Evolutionary conservation across 1,140 invertebrate species (phyloP).

Genomic region (Ganaspis sp.): DNA sequence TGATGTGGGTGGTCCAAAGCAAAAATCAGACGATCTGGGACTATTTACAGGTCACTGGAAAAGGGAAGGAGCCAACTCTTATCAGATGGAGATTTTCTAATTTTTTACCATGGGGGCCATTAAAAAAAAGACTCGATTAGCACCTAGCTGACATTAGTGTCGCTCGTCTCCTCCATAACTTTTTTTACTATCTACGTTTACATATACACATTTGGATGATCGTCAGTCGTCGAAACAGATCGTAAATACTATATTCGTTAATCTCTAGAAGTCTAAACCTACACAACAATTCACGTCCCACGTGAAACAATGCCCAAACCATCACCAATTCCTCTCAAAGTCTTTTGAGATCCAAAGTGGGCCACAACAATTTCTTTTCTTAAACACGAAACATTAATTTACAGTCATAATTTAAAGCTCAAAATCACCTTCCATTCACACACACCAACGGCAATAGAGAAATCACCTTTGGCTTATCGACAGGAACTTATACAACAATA

Average conservation of each 20-base stretch:
- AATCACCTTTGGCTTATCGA: not conserved
- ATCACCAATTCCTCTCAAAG: not conserved
- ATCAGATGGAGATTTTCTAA: constrained; percentile 69
- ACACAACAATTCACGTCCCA: constrained; percentile 27
- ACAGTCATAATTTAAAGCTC: constrained; percentile 8
- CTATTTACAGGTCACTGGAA: constrained; percentile 64
- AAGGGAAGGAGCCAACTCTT: constrained; percentile 51
- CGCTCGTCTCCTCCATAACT: constrained; percentile 1
- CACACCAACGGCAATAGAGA: not conserved
- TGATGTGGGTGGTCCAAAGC: constrained; percentile 58
- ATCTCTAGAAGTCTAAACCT: not conserved
- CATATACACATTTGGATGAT: constrained; percentile 18
- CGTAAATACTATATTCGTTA: not conserved
- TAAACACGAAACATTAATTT: not conserved
- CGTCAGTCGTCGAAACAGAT: constrained; percentile 11
- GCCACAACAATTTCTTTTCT: constrained; percentile 8
- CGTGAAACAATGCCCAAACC: constrained; percentile 15
- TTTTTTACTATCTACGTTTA: constrained; percentile 6
- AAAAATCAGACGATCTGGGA: constrained; percentile 41
- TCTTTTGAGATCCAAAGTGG: not conserved
- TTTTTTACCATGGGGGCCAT: constrained; percentile 53
- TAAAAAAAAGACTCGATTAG: constrained; percentile 58
- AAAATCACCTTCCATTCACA: not conserved
- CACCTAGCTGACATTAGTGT: constrained; percentile 44
- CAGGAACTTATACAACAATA: not conserved